Conservation (phyloP, 2,888 invertebrate species). For the Sarcophaga caerulescens region DNA sequence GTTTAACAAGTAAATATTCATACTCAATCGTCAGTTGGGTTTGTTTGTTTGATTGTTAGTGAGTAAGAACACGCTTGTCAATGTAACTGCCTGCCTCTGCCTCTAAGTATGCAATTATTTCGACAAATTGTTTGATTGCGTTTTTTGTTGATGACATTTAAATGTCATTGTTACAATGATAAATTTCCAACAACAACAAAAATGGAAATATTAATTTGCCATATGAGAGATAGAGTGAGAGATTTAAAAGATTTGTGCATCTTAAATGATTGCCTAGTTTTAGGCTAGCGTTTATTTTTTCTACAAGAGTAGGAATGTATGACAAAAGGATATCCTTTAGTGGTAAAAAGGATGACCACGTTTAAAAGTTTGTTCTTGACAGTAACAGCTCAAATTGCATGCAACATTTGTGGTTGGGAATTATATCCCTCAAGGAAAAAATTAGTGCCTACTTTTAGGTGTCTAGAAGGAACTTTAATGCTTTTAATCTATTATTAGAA, state of each 20-base stretch:
- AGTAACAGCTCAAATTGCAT: too few species aligned
- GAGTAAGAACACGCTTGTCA: slow-evolving; percentile 20
- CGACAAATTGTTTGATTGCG: slow-evolving; percentile 51
- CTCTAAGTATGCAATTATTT: slow-evolving; percentile 58
- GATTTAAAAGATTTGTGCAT: neutral
- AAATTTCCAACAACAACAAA: neutral
- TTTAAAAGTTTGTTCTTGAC: too few species aligned
- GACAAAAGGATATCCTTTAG: neutral
- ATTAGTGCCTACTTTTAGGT: too few species aligned
- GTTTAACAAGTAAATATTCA: neutral
- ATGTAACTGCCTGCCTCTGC: slow-evolving; percentile 11
- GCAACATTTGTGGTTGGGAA: too few species aligned
- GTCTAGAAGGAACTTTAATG: too few species aligned
- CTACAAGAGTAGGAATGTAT: neutral
- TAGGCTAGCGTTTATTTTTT: neutral
- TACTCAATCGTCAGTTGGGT: neutral
- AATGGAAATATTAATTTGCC: neutral
- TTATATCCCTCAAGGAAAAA: too few species aligned
- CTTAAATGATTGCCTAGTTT: neutral
- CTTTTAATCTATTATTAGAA: too few species aligned
- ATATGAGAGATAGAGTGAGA: neutral
- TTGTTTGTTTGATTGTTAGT: slow-evolving; percentile 5
- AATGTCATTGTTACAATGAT: slow-evolving; percentile 35
- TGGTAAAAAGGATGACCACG: too few species aligned
- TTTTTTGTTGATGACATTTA: slow-evolving; percentile 43